Conservation (phyloP, 2,113 vertebrate genomes). For the Rhinoderma darwinii region DNA sequence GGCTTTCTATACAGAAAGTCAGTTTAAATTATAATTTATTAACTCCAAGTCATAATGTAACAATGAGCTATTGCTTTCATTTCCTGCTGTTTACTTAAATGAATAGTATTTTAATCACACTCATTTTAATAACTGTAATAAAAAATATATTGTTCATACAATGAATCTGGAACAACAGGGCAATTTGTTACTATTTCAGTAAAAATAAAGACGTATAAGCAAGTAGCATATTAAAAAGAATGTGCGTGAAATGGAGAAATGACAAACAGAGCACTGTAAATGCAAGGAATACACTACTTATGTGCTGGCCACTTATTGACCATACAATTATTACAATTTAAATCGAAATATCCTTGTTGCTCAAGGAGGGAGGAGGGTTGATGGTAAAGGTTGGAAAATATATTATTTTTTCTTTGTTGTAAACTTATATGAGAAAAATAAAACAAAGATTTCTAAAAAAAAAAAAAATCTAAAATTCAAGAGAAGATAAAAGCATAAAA, state of each 20-base stretch:
- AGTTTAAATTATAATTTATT: conserved; percentile 40
- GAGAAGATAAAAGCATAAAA: too few relatives aligned
- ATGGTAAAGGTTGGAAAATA: too few relatives aligned
- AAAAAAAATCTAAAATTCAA: too few relatives aligned
- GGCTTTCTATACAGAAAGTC: conserved; percentile 12
- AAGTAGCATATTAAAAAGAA: not conserved
- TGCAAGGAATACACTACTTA: not conserved
- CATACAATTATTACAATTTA: too few relatives aligned
- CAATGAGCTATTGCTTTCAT: not conserved
- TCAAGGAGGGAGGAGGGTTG: too few relatives aligned
- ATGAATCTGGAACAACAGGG: not conserved
- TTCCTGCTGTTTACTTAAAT: not conserved
- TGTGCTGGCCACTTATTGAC: not conserved
- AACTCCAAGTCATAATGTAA: not conserved
- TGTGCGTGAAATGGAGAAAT: not conserved
- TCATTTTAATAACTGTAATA: conserved; percentile 9
- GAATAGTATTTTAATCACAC: not conserved
- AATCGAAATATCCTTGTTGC: too few relatives aligned
- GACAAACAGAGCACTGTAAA: not conserved
- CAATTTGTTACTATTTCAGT: not conserved
- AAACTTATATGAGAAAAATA: too few relatives aligned
- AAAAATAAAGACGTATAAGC: not conserved
- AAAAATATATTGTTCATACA: conserved; percentile 8
- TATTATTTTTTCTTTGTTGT: too few relatives aligned
- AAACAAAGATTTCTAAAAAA: too few relatives aligned